Conservation (phyloP, 2,888 invertebrate species). For the Plebejus anna region DNA sequence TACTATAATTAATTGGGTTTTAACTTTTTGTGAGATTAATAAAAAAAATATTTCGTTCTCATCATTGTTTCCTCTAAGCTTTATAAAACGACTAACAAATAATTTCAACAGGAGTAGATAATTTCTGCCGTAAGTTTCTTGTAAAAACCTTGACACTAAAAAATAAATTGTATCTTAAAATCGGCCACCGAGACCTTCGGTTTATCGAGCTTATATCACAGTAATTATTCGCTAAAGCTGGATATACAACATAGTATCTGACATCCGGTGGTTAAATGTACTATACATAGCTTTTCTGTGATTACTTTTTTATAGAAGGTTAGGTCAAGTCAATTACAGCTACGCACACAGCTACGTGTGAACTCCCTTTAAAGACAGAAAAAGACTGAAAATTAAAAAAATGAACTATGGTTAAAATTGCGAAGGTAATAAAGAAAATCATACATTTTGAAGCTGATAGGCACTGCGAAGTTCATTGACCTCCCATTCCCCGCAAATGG, state of each 20-base stretch:
- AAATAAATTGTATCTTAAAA: conserved; percentile 20
- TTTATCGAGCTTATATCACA: background rate
- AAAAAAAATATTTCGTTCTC: background rate
- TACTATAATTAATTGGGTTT: too few species aligned
- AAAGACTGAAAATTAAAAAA: too few species aligned
- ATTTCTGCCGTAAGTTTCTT: background rate
- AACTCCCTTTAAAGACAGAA: too few species aligned
- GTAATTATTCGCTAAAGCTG: background rate
- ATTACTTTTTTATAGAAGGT: background rate
- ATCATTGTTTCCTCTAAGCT: background rate
- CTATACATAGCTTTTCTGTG: background rate
- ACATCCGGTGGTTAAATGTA: background rate
- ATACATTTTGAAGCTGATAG: too few species aligned
- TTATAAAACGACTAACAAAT: background rate
- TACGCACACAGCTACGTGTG: too few species aligned
- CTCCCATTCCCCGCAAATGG: too few species aligned
- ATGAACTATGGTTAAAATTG: too few species aligned
- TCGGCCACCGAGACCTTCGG: conserved; percentile 9
- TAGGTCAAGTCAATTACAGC: background rate
- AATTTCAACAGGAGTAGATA: background rate
- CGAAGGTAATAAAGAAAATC: too few species aligned
- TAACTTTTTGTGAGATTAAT: too few species aligned
- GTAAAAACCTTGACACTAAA: conserved; percentile 22
- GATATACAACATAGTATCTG: background rate
- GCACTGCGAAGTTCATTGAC: too few species aligned